phyloP scores from a whole-genome alignment of 2,888 invertebrate genomes.

The Peribatodes rhomboidaria region DNA sequence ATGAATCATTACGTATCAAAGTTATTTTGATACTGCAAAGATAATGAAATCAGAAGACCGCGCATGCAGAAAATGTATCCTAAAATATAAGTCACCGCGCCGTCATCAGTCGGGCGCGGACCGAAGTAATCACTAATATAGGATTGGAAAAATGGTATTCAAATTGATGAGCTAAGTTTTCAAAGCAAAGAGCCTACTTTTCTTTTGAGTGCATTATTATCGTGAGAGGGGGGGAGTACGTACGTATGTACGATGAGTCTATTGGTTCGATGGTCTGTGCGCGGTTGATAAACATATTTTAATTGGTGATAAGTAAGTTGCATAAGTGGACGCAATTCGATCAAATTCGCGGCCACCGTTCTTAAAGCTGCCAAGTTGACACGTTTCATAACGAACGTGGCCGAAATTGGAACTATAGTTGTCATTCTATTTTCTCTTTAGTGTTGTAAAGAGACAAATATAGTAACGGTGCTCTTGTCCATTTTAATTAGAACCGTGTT shows the following conservation, averaged over 20 bases:
- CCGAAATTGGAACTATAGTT: not conserved
- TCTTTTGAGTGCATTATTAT: no score
- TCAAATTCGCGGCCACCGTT: not conserved
- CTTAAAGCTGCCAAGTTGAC: not conserved
- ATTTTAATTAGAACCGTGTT: not conserved
- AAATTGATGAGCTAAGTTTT: no score
- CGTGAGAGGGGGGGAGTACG: no score
- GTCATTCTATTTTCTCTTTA: not conserved
- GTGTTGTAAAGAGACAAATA: not conserved
- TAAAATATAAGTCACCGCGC: no score
- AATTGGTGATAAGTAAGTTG: slow-evolving; percentile 10
- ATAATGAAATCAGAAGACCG: no score
- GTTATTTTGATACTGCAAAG: not conserved
- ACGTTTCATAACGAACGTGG: not conserved
- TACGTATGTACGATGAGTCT: no score
- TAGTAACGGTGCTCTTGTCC: not conserved
- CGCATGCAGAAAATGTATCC: no score
- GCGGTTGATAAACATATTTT: not conserved
- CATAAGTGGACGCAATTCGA: not conserved
- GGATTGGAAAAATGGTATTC: no score
- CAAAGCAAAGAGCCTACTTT: no score
- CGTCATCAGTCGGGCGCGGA: no score
- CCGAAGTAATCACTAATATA: no score
- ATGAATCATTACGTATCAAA: slow-evolving; percentile 7
- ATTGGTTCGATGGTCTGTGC: no score